Evolutionary conservation across 2,888 invertebrate species (phyloP).

Genomic region (Himalopsyche tibetana): DNA sequence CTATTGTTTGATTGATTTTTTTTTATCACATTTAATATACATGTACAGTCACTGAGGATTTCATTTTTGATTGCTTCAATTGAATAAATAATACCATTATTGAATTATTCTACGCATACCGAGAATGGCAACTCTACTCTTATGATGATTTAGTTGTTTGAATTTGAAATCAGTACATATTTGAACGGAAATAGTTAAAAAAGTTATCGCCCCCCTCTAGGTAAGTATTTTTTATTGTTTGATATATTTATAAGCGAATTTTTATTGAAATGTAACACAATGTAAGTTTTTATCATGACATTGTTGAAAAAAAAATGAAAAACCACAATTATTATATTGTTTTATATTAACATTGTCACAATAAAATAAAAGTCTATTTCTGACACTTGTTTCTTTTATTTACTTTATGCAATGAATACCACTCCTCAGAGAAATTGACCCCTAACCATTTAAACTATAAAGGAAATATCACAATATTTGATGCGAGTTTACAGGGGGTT

Average conservation of each 20-base stretch:
- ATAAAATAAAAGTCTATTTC: constrained; percentile 61
- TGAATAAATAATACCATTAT: constrained; percentile 34
- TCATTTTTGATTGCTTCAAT: constrained; percentile 12
- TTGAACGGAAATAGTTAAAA: constrained; percentile 7
- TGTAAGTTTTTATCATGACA: constrained; percentile 63
- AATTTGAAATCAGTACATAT: neutral
- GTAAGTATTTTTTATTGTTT: constrained; percentile 56
- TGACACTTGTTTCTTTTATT: constrained; percentile 47
- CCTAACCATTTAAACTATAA: no score
- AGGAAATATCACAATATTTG: no score
- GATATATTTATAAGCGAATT: constrained; percentile 59
- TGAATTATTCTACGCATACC: neutral
- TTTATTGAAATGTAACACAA: constrained; percentile 54
- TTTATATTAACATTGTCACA: constrained; percentile 64
- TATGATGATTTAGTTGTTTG: neutral
- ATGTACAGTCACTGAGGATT: constrained; percentile 15
- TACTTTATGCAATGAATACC: neutral
- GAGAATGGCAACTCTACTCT: neutral
- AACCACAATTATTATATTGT: constrained; percentile 59
- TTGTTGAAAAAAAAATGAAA: constrained; percentile 57
- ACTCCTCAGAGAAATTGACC: no score
- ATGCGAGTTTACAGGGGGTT: no score
- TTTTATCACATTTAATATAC: neutral
- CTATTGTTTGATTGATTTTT: constrained; percentile 11
- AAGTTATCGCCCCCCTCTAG: neutral